These are phyloP conservation scores for Notodonta ziczac DNA, from an alignment of 2,888 invertebrate species.

Conservation along the genomic window DNA sequence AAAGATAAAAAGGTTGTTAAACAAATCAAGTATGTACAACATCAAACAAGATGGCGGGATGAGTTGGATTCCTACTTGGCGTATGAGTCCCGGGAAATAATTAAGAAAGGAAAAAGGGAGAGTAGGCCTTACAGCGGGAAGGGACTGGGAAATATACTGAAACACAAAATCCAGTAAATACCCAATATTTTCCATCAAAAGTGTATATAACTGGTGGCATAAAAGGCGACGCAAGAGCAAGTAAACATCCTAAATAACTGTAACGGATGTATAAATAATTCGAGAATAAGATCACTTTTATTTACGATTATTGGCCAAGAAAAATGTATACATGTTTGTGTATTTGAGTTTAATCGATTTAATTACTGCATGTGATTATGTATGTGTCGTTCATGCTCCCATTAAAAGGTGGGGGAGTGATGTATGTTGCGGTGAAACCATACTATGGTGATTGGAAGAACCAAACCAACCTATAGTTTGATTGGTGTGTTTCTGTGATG, in stretches of 20 bases:
- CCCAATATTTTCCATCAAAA: not conserved
- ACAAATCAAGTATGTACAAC: no score
- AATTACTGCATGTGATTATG: not conserved
- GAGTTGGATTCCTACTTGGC: no score
- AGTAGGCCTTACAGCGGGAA: no score
- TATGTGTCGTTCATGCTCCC: not conserved
- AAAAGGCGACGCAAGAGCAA: not conserved
- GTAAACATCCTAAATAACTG: constrained; percentile 1
- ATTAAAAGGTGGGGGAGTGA: not conserved
- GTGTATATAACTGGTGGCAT: not conserved
- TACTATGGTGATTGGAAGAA: no score
- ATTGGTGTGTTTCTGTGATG: no score
- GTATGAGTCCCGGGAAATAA: no score
- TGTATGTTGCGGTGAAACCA: no score
- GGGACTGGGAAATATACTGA: no score
- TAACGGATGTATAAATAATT: constrained; percentile 3
- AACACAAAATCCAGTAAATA: not conserved
- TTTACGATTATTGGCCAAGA: not conserved
- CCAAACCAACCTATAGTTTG: no score
- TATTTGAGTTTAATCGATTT: not conserved
- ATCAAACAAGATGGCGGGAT: no score
- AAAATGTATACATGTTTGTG: not conserved
- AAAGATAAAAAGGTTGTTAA: no score
- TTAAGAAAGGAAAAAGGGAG: no score
- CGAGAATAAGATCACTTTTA: not conserved